Evolutionary conservation across 2,888 invertebrate species (phyloP).

Genomic region (Macrosiphum euphorbiae): DNA sequence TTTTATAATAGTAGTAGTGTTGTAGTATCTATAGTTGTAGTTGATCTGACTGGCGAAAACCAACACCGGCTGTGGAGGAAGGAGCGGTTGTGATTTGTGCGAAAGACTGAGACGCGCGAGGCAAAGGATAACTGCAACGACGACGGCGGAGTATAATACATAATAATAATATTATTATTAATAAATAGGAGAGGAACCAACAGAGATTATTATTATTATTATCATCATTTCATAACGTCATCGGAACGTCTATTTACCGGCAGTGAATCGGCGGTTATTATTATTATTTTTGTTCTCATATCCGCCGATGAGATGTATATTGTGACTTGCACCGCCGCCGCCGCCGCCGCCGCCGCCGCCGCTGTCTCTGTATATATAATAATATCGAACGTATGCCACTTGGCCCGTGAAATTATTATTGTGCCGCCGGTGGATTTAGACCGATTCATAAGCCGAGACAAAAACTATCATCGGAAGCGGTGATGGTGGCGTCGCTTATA

Average conservation of each 20-base stretch:
- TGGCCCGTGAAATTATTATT: constrained; percentile 50
- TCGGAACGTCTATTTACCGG: constrained; percentile 45
- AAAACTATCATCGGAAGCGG: neutral
- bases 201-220: constrained; percentile 10
- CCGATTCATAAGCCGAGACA: constrained; percentile 48
- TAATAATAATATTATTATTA: neutral
- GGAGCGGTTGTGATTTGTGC: neutral
- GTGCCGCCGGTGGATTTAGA: neutral
- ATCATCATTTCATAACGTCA: constrained; percentile 36
- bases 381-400: neutral
- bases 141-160: neutral
- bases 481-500: neutral
- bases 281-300: constrained; percentile 52
- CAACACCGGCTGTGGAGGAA: neutral
- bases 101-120: neutral
- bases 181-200: neutral
- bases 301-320: constrained; percentile 39
- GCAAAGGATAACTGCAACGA: neutral
- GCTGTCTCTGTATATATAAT: neutral
- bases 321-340: neutral
- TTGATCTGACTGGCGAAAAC: neutral
- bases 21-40: neutral
- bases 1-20: neutral
- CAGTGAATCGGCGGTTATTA: constrained; percentile 59
- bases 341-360: too few relatives aligned